These are phyloP conservation scores for Sisor rabdophorus DNA, from an alignment of 2,113 vertebrate species.

Conservation along the genomic window DNA sequence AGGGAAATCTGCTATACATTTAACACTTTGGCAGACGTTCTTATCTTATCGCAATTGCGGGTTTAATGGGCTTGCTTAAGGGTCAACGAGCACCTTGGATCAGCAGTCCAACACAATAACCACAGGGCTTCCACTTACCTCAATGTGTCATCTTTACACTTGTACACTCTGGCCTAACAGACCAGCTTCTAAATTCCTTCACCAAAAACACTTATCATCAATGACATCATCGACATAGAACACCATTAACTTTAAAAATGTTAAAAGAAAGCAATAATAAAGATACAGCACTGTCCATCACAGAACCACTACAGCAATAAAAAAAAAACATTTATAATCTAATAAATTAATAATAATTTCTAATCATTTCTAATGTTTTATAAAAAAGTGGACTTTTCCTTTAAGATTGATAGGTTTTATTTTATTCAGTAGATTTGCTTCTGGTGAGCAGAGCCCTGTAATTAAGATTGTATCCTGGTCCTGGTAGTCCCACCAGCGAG, in stretches of 20 bases:
- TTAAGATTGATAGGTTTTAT: neutral
- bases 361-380: neutral
- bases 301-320: neutral
- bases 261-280: too few species aligned
- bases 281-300: neutral
- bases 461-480: slow-evolving; percentile 11
- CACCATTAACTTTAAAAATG: neutral
- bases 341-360: neutral
- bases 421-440: neutral
- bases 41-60: too few species aligned
- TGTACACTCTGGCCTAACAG: neutral
- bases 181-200: neutral
- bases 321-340: too few species aligned
- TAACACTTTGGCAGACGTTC: too few species aligned
- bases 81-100: too few species aligned
- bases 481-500: slow-evolving; percentile 3
- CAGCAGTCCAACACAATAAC: too few species aligned
- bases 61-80: too few species aligned
- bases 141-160: too few species aligned
- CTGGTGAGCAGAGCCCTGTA: neutral
- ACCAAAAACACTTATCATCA: neutral
- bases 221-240: neutral
- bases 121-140: too few species aligned
- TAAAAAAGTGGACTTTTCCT: neutral
- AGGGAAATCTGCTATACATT: too few species aligned